phyloP scores from a whole-genome alignment of 2,888 invertebrate genomes.

The Tuberolachnus salignus region DNA sequence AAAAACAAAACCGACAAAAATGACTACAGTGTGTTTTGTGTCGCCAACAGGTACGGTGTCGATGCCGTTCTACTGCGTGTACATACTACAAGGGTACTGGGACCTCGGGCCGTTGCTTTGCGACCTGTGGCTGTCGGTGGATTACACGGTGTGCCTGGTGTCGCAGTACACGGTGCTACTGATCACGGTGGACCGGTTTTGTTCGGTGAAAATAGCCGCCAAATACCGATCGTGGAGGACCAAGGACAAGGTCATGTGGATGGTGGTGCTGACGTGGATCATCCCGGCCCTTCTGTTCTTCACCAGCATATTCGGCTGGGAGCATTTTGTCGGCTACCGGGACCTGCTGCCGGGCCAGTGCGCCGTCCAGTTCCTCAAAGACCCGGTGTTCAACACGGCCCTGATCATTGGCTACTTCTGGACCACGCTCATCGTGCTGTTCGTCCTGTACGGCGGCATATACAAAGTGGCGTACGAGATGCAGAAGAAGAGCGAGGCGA shows the following conservation, averaged over 20 bases:
- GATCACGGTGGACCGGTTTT: constrained; percentile 97
- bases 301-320: constrained; percentile 98
- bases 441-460: constrained; percentile 94
- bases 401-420: constrained; percentile 97
- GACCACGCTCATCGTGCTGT: constrained; percentile 94
- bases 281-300: constrained; percentile 95
- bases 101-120: constrained; percentile 93
- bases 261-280: constrained; percentile 96
- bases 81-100: constrained; percentile 96
- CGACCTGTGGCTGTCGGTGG: constrained; percentile 97
- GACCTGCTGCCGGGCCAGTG: constrained; percentile 88
- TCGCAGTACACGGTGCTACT: constrained; percentile 98
- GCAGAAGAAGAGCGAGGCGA: constrained; percentile 96
- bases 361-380: constrained; percentile 95
- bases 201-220: constrained; percentile 98
- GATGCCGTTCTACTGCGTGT: constrained; percentile 98
- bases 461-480: constrained; percentile 96
- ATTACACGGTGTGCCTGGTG: constrained; percentile 98
- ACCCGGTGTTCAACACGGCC: constrained; percentile 95
- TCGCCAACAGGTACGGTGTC: constrained; percentile 83
- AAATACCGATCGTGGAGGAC: constrained; percentile 97
- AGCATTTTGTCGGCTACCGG: constrained; percentile 92
- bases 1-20: too few species aligned
- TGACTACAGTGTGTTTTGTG: background rate
- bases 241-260: constrained; percentile 88